Conservation (phyloP, 2,797 vertebrate genomes). For the Ceryle rudis region DNA sequence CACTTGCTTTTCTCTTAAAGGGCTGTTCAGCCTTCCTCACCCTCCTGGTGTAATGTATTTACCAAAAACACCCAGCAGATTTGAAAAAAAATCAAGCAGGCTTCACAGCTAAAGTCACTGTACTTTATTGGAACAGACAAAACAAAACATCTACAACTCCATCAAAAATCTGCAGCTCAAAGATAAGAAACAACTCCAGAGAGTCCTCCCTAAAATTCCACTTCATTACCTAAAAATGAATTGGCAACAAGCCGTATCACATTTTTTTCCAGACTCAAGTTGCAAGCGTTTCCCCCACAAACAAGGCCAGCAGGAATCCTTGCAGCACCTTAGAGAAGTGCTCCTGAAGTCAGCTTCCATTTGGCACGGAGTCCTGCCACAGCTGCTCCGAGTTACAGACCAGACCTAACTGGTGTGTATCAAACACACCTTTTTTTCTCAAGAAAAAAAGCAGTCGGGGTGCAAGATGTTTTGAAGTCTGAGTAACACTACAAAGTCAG, state of each 20-base stretch:
- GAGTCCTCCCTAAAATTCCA: slow-evolving; percentile 18
- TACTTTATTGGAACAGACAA: background rate
- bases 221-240: background rate
- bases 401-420: background rate
- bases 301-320: background rate
- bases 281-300: background rate
- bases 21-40: background rate
- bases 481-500: background rate
- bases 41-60: background rate
- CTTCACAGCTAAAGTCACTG: background rate
- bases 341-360: background rate
- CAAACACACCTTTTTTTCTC: background rate
- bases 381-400: background rate
- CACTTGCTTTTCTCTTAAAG: background rate
- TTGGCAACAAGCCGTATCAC: background rate
- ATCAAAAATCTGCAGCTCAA: slow-evolving; percentile 5
- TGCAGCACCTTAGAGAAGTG: background rate
- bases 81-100: background rate
- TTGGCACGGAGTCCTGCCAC: background rate
- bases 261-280: background rate
- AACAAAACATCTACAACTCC: background rate
- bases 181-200: background rate
- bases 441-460: background rate
- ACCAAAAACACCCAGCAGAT: background rate
- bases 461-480: background rate